A percentile compares a stretch with the other conserved stretches of the same genome.
These are phyloP conservation scores for Limnodromus scolopaceus DNA, from an alignment of 2,797 vertebrate species.

Conservation along the genomic window DNA sequence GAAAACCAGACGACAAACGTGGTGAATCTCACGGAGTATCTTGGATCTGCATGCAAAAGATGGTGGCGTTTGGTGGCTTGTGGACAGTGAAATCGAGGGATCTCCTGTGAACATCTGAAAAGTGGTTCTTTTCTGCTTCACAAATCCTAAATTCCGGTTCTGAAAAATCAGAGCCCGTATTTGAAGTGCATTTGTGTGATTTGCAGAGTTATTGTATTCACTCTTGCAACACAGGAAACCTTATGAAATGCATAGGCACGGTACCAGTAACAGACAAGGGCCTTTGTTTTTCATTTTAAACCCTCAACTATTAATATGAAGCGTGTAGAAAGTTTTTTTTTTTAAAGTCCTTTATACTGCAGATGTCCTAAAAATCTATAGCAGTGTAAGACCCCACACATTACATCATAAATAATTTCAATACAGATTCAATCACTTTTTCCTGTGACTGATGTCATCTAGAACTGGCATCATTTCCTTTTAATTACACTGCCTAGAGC, in stretches of 20 bases:
- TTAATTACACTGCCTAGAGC: conserved; percentile 42
- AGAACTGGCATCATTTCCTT: conserved; percentile 41
- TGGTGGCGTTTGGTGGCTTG: neutral
- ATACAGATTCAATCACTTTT: conserved; percentile 53
- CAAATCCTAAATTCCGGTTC: neutral
- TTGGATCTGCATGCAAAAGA: neutral
- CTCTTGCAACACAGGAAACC: neutral
- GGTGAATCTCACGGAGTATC: neutral
- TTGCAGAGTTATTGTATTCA: neutral
- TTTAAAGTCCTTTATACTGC: neutral
- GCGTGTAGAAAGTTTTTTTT: neutral
- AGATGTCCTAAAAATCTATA: neutral
- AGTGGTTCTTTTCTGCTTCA: neutral
- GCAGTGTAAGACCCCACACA: neutral
- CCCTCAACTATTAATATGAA: neutral
- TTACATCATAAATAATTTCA: conserved; percentile 10
- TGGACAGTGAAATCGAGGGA: neutral
- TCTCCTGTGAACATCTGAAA: neutral
- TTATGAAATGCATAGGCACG: neutral
- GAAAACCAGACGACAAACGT: neutral
- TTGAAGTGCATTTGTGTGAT: neutral
- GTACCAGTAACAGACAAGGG: neutral
- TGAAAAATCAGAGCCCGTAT: neutral
- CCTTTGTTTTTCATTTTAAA: neutral
- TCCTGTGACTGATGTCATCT: conserved; percentile 53